Evolutionary conservation across 2,113 vertebrate species (phyloP), one percentile per base, ranked within the genome.

Genomic region (Petrocephalus zakoni): DNA sequence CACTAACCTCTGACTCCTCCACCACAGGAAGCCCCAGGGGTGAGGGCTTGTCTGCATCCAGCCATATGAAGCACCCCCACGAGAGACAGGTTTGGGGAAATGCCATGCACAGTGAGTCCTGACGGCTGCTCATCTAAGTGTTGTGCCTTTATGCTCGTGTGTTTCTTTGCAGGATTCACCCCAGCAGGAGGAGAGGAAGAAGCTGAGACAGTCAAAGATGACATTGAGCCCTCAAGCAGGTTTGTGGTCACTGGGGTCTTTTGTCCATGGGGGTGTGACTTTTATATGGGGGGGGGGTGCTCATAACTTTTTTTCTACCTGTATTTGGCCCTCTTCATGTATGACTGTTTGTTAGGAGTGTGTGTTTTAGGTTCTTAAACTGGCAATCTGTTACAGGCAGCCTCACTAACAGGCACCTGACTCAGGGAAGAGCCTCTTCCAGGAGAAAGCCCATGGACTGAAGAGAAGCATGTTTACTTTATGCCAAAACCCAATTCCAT

Each of bases 151-250:
- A 51, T 11, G 56, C 51, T 8, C 52, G 7, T 72, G 58, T 87
- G 19, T 87, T 4, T 72, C 9, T 87, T 61, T 58, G 25, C 37
- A 87, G 85, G 34, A 22, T 42, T 87, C 55, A 22, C 85, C 85
- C 89, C 86, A 93, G 88, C 95, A 95, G 91, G 97, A 98, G 91
- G 97, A 97, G 88, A 97, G 96, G 93, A 97, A 95, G 94, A 97
- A 95, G 91, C 95, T 95, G 90, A 97, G 96, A 93, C 92, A 88
- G 93, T 95, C 95, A 94, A 94, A 95, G 94, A 81, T 97, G 90
- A 93, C 96, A 92, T 95, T 97, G 92, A 96, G 96, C 95, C 96
- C 97, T 92, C 97, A 97, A 92, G 94, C 96, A 96, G 97, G 97
- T 98, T 91, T 89, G 90, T 84, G 72, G 8, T 82, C 89, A 51